phyloP scores from a whole-genome alignment of 1,140 invertebrate genomes.

The Sminthurides bifidus region DNA sequence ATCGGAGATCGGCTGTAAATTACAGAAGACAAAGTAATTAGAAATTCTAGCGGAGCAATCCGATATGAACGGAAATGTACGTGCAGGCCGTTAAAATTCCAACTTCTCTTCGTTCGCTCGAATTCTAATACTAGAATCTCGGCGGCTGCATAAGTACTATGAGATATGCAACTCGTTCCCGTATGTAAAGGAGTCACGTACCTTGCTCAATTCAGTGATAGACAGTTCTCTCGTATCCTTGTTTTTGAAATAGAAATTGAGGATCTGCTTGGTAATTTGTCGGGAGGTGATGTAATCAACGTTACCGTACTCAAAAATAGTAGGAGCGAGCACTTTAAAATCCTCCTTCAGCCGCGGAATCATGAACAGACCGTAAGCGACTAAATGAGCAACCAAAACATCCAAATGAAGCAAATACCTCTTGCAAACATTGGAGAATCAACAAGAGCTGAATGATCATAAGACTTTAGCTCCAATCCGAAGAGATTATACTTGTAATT shows the following conservation, averaged over 20 bases:
- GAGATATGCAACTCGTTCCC: no score
- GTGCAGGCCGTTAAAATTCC: no score
- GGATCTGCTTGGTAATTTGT: neutral
- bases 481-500: neutral
- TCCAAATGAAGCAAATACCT: neutral
- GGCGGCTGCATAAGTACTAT: no score
- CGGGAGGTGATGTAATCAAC: neutral
- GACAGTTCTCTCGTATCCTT: neutral
- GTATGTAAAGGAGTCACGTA: no score
- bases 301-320: neutral
- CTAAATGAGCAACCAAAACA: neutral
- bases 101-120: no score
- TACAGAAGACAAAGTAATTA: neutral
- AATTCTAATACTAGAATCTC: no score
- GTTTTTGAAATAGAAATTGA: neutral
- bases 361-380: neutral
- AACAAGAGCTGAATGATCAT: neutral
- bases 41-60: neutral
- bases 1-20: conserved; percentile 1
- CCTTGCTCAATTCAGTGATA: neutral
- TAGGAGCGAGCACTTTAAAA: neutral
- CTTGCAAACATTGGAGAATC: neutral
- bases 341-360: neutral
- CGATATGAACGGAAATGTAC: no score
- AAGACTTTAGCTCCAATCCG: neutral